Base-by-base conservation (phyloP, 2,113 vertebrate species). In the Piaya cayana region DNA sequence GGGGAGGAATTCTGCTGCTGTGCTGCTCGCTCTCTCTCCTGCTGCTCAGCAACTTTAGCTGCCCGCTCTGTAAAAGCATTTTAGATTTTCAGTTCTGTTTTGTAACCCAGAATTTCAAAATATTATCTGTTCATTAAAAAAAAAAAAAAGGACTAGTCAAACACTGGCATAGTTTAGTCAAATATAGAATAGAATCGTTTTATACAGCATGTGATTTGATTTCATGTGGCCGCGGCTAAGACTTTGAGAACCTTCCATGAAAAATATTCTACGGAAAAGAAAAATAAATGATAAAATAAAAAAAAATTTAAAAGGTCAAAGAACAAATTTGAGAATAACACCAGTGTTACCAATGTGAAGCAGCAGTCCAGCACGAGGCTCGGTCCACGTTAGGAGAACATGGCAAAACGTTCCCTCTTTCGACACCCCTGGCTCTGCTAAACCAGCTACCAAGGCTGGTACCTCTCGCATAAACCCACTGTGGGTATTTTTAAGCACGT, bases 21-120 rank as follows among this genome's bases (percentile, higher is more conserved):
- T 96, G 98, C 98, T 95, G 98, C 98, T 97, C 99, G 98, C 90
- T 99, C 99, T 94, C 99, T 98, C 98, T 99, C 99, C 98, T 99
- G 99, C 98, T 99, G 99, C 98, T 99, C 99, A 86, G 99, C 99
- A 97, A 99, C 99, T 98, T 99, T 99, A 96, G 99, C 99, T 98
- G 99, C 99, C 97, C 99, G 98, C 98, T 99, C 99, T 99, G 98
- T 95, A 98, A 98, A 97, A 98, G 98, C 81, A 98, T 98, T 98
- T 98, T 97, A 98, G 97, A 98, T 98, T 98, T 98, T 98, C 98
- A 98, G 98, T 98, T 98, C 97, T 98, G 97, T 97, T 98, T 98
- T 97, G 92, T 98, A 98, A 98, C 97, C 98, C 98, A 98, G 98
- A 98, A 97, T 98, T 98, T 97, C 97, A 98, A 98, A 97, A 98